These are phyloP conservation scores for Anaspis maculata DNA, from an alignment of 2,888 invertebrate genomes.

Conservation along the genomic window DNA sequence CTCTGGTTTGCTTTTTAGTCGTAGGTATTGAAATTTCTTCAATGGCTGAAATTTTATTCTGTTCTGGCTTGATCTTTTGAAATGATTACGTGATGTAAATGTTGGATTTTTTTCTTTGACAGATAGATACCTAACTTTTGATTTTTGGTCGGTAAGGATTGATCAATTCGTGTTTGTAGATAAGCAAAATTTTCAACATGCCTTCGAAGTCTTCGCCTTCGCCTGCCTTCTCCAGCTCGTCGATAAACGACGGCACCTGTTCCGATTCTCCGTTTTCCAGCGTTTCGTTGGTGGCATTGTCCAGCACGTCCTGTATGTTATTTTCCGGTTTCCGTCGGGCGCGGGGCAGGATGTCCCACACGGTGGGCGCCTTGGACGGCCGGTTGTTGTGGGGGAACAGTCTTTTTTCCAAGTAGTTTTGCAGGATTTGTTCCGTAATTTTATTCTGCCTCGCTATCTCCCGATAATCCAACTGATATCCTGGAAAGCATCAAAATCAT, in stretches of 20 bases:
- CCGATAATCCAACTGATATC: conserved; percentile 38
- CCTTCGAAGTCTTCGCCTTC: conserved; percentile 43
- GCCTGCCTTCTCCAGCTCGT: conserved; percentile 46
- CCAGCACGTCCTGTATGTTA: conserved; percentile 30
- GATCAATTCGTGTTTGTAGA: too few relatives aligned
- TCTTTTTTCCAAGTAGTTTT: conserved; percentile 63
- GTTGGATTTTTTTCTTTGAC: too few relatives aligned
- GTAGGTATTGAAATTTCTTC: too few relatives aligned
- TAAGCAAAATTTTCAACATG: too few relatives aligned
- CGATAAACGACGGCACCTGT: conserved; percentile 49
- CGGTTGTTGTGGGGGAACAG: conserved; percentile 50
- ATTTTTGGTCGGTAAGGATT: too few relatives aligned
- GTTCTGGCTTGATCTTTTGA: too few relatives aligned
- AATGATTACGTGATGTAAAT: too few relatives aligned
- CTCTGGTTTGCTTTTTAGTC: too few relatives aligned
- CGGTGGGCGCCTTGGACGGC: conserved; percentile 48
- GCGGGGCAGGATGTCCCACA: conserved; percentile 57
- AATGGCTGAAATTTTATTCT: too few relatives aligned
- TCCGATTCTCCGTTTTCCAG: conserved; percentile 66
- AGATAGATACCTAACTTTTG: too few relatives aligned
- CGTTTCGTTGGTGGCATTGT: conserved; percentile 39
- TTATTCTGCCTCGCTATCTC: conserved; percentile 67
- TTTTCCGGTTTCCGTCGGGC: conserved; percentile 25
- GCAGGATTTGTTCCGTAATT: conserved; percentile 68
- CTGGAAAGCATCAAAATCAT: conserved; percentile 24